Evolutionary conservation across 92 coral and sea anemone genomes (phyloP).

Genomic region (Zoanthus sansibaricus): DNA sequence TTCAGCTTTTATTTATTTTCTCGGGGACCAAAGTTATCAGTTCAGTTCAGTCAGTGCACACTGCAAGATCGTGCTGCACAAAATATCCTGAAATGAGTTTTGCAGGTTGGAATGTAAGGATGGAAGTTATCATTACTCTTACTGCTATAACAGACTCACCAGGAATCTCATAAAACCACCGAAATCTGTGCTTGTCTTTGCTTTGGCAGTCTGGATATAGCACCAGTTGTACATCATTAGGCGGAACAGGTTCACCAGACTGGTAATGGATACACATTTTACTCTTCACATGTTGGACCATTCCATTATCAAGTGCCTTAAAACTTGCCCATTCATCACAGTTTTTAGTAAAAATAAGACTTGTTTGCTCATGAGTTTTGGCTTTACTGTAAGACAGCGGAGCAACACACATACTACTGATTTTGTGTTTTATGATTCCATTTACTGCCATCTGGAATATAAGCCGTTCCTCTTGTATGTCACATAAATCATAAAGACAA

Average conservation of each 20-base stretch:
- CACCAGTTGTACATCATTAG: constrained; percentile 68
- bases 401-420: constrained; percentile 61
- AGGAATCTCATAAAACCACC: constrained; percentile 42
- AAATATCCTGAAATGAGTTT: too few species aligned
- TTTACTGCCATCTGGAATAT: constrained; percentile 60
- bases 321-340: constrained; percentile 70
- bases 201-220: constrained; percentile 56
- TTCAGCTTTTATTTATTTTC: too few species aligned
- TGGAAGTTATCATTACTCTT: too few species aligned
- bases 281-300: constrained; percentile 70
- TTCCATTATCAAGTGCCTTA: constrained; percentile 64
- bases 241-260: constrained; percentile 54
- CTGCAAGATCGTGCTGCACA: too few species aligned
- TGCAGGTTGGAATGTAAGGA: too few species aligned
- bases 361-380: constrained; percentile 37
- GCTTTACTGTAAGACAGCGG: constrained; percentile 38
- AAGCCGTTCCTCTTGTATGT: constrained; percentile 40
- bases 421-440: constrained; percentile 65
- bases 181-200: constrained; percentile 61
- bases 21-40: too few species aligned
- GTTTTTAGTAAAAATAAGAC: constrained; percentile 44
- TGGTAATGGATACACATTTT: constrained; percentile 69
- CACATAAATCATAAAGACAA: constrained; percentile 62
- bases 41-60: too few species aligned
- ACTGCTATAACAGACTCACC: not conserved